Evolutionary conservation across 1,140 invertebrate species (phyloP).

Genomic region (Brachionus calyciflorus): DNA sequence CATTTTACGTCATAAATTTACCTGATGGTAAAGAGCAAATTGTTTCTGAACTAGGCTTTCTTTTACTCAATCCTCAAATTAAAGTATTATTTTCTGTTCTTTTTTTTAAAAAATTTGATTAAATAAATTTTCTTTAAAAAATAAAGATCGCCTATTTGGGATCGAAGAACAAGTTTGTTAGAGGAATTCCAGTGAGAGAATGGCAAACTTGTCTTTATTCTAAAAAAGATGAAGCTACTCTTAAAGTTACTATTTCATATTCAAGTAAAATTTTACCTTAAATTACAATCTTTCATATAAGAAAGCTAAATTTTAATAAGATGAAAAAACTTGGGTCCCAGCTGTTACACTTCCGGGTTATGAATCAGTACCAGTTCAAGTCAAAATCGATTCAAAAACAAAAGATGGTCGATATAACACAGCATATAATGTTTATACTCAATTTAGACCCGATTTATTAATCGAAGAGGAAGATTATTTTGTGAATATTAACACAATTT

Average conservation of each 20-base stretch:
- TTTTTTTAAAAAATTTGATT: not conserved
- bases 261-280: not conserved
- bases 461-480: constrained; percentile 41
- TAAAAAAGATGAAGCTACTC: constrained; percentile 1
- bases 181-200: constrained; percentile 41
- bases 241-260: constrained; percentile 38
- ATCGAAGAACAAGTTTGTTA: constrained; percentile 8
- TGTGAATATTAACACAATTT: not conserved
- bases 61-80: not conserved
- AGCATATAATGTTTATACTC: not conserved
- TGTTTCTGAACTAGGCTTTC: constrained; percentile 17
- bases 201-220: constrained; percentile 41
- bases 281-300: not conserved
- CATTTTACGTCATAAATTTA: constrained; percentile 7
- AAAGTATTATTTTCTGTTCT: not conserved
- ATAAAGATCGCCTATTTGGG: constrained; percentile 16
- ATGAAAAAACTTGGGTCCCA: constrained; percentile 28
- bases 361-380: constrained; percentile 38
- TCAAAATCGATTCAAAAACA: constrained; percentile 6
- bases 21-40: constrained; percentile 35
- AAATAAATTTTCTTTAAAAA: not conserved
- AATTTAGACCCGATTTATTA: not conserved
- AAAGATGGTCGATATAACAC: not conserved
- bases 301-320: not conserved
- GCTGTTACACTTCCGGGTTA: not conserved